These are phyloP conservation scores for Aplidium turbinatum DNA, from an alignment of 23 tunicate genomes.

Conservation along the genomic window DNA sequence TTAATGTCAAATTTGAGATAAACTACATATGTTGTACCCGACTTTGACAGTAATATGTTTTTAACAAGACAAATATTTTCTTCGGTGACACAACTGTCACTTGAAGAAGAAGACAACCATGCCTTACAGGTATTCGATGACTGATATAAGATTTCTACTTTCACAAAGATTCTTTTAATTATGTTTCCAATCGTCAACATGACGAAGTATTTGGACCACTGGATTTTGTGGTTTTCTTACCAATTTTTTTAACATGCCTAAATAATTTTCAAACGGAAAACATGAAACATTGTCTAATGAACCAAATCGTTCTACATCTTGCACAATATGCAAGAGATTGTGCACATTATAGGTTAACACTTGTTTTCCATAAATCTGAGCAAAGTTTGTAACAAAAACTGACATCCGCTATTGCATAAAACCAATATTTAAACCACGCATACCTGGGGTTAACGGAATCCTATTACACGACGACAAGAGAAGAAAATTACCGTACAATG, in stretches of 20 bases:
- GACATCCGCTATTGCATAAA: neutral
- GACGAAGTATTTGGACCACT: constrained; percentile 20
- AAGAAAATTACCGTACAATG: constrained; percentile 14
- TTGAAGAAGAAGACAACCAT: no score
- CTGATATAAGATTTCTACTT: no score
- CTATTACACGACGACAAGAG: neutral
- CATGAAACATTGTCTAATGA: constrained; percentile 20
- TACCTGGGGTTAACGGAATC: neutral
- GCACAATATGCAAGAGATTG: no score
- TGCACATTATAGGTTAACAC: no score
- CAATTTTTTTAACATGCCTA: constrained; percentile 20
- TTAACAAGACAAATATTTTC: no score
- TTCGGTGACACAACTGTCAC: no score
- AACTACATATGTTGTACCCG: no score
- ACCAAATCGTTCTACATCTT: constrained; percentile 37
- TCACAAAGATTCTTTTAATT: no score
- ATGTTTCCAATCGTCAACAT: no score
- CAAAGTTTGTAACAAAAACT: constrained; percentile 15
- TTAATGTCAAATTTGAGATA: no score
- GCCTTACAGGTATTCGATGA: no score
- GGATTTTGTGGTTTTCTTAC: constrained; percentile 30
- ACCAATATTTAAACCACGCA: neutral
- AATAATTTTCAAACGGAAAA: constrained; percentile 52
- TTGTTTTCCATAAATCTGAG: constrained; percentile 19
- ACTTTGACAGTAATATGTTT: no score